These are phyloP conservation scores for Holcopasites calliopsidis DNA, from an alignment of 1,140 invertebrate species.

Conservation along the genomic window DNA sequence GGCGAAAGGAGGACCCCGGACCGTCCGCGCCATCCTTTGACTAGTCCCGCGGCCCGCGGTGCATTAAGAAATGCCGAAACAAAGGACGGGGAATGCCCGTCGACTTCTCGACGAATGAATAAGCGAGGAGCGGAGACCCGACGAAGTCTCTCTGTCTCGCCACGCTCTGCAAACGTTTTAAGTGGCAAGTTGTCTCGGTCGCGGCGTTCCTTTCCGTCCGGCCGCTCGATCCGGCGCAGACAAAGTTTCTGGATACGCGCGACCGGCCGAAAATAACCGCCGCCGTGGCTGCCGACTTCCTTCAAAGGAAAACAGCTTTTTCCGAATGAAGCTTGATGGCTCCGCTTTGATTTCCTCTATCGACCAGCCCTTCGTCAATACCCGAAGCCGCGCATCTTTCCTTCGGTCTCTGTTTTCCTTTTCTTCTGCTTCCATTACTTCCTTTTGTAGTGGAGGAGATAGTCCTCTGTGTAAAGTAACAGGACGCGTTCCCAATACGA, in stretches of 20 bases:
- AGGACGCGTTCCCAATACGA: no score
- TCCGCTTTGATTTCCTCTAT: constrained; percentile 4
- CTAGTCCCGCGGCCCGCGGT: constrained; percentile 51
- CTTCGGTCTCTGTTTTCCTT: background rate
- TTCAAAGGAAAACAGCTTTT: constrained; percentile 29
- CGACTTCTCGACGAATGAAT: constrained; percentile 69
- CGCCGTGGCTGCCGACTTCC: constrained; percentile 21
- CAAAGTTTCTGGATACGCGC: constrained; percentile 54
- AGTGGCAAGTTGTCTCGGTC: constrained; percentile 72
- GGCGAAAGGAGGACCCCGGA: background rate
- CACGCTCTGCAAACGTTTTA: constrained; percentile 65
- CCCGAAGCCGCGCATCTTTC: background rate
- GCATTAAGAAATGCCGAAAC: constrained; percentile 74
- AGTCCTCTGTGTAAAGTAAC: no score
- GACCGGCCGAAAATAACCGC: constrained; percentile 43
- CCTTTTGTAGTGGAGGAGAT: no score
- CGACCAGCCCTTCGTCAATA: background rate
- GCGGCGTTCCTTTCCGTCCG: constrained; percentile 51
- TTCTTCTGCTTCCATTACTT: background rate
- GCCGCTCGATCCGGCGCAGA: constrained; percentile 67
- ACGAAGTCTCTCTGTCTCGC: constrained; percentile 38
- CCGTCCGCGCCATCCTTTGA: constrained; percentile 45
- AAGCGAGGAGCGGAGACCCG: constrained; percentile 44
- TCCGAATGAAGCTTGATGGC: background rate
- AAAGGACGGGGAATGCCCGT: constrained; percentile 66